These are phyloP conservation scores for Callyntrura sp. DNA, from an alignment of 2,888 invertebrate genomes.

Conservation along the genomic window DNA sequence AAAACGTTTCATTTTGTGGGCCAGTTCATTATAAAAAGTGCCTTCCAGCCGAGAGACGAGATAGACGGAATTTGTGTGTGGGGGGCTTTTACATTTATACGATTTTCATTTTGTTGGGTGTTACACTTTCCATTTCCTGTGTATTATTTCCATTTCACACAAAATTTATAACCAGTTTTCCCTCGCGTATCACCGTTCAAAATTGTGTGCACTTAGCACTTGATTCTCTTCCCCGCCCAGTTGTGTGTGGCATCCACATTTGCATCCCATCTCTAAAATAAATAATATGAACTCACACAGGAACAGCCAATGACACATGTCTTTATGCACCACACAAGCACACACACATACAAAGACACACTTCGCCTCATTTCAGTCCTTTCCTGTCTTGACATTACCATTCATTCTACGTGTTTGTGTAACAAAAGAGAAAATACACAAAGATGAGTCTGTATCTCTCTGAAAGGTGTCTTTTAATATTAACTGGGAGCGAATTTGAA, in stretches of 20 bases:
- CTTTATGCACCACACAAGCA: not conserved
- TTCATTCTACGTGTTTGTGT: constrained; percentile 37
- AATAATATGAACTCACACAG: not conserved
- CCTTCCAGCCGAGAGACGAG: not conserved
- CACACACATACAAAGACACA: no score
- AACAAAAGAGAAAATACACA: constrained; percentile 15
- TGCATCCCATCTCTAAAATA: not conserved
- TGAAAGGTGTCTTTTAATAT: constrained; percentile 35
- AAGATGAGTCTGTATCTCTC: not conserved
- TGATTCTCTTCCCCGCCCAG: no score
- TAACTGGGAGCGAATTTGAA: constrained; percentile 27
- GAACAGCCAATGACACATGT: constrained; percentile 35
- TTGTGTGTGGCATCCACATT: not conserved
- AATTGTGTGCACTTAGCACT: not conserved
- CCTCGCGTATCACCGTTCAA: not conserved
- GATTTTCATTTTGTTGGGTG: no score
- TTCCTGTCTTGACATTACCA: constrained; percentile 25
- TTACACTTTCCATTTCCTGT: not conserved
- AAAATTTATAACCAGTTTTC: constrained; percentile 29
- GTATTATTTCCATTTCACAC: constrained; percentile 25
- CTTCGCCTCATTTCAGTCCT: not conserved
- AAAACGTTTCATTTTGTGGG: not conserved
- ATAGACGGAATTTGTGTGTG: no score
- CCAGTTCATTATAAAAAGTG: not conserved
- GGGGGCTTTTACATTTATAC: not conserved